Percentiles rank a stretch among this genome's conserved stretches.
These are phyloP conservation scores for Cerastis leucographa DNA, from an alignment of 2,888 invertebrate species.

Conservation along the genomic window DNA sequence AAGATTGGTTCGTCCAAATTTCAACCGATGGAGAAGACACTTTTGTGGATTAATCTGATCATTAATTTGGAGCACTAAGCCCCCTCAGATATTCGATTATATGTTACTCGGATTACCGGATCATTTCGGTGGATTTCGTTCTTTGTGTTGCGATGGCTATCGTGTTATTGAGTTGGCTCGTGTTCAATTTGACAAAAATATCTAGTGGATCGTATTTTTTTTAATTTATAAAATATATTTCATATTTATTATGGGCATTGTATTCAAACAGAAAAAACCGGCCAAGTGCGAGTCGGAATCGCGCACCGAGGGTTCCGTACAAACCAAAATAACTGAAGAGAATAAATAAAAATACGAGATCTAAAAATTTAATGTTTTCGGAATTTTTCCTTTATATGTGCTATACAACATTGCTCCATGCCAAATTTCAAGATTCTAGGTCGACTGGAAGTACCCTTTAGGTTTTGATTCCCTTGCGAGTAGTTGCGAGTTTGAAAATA, in stretches of 20 bases:
- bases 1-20: conserved; percentile 73
- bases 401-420: too few species aligned
- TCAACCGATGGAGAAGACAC: conserved; percentile 67
- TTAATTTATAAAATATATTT: conserved; percentile 38
- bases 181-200: conserved; percentile 63
- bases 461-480: too few species aligned
- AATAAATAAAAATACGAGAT: too few species aligned
- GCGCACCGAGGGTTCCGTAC: too few species aligned
- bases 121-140: conserved; percentile 57
- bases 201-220: conserved; percentile 50
- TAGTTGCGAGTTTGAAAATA: too few species aligned
- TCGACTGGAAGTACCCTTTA: too few species aligned
- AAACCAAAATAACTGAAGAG: too few species aligned
- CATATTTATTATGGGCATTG: conserved; percentile 32
- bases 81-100: conserved; percentile 67
- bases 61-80: conserved; percentile 71
- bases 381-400: too few species aligned
- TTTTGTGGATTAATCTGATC: conserved; percentile 74
- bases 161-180: conserved; percentile 69
- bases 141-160: conserved; percentile 64
- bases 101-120: conserved; percentile 61
- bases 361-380: too few species aligned
- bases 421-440: too few species aligned
- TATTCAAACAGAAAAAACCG: conserved; percentile 1
- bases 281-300: too few species aligned